A percentile compares a stretch with the other conserved stretches of the same genome.
These are phyloP conservation scores for Eumerus sabulonum DNA, from an alignment of 2,888 invertebrate genomes.

Conservation along the genomic window DNA sequence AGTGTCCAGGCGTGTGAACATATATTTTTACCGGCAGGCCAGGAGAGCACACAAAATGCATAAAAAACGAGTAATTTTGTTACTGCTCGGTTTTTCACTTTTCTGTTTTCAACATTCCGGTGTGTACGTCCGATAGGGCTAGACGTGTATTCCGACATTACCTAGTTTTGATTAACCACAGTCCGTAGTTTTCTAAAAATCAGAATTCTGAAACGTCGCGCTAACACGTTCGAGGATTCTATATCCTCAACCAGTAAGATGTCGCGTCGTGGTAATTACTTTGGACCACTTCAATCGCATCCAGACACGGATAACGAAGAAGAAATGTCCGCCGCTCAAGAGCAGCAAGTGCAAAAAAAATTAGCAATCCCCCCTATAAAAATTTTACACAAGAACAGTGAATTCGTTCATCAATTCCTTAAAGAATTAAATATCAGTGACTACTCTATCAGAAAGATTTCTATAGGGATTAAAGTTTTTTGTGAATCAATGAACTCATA, in stretches of 20 bases:
- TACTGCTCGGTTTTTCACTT: too few species aligned
- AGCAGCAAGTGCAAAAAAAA: conserved; percentile 7
- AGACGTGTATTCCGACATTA: neutral
- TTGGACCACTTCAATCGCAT: conserved; percentile 1
- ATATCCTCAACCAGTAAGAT: conserved; percentile 2
- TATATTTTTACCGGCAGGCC: too few species aligned
- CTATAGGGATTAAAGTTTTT: too few species aligned
- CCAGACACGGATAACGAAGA: conserved; percentile 1
- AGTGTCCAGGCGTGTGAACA: too few species aligned
- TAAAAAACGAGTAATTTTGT: too few species aligned
- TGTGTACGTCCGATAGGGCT: too few species aligned
- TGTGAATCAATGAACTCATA: too few species aligned
- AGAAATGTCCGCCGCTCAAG: neutral
- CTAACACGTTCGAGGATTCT: neutral
- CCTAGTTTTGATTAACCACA: too few species aligned
- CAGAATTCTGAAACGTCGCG: neutral
- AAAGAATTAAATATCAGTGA: neutral
- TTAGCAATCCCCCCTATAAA: neutral
- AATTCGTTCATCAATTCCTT: conserved; percentile 4
- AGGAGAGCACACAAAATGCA: too few species aligned
- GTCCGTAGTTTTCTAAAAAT: too few species aligned
- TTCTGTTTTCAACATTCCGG: too few species aligned
- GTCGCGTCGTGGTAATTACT: neutral
- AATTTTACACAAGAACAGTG: conserved; percentile 6
- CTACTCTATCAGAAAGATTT: neutral